A percentile compares a stretch with the other conserved stretches of the same genome.
Evolutionary conservation across 1,140 invertebrate species (phyloP).

Genomic region (Drosophila kanapiae): DNA sequence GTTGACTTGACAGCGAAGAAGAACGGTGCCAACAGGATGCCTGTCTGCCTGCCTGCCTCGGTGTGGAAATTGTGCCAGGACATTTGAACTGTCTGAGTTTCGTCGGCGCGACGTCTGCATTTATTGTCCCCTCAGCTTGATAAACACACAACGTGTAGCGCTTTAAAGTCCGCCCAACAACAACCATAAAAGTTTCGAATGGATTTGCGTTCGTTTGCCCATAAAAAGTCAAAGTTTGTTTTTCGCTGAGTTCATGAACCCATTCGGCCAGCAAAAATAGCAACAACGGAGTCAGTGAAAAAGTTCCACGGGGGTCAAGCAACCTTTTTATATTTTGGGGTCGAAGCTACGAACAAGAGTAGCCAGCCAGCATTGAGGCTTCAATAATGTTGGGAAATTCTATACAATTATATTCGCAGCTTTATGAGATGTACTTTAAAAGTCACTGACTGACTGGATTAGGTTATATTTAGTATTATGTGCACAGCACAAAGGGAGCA

Average conservation of each 20-base stretch:
- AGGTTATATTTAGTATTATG: conserved; percentile 11
- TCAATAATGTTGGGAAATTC: conserved; percentile 44
- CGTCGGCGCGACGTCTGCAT: conserved; percentile 45
- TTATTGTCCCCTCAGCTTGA: conserved; percentile 49
- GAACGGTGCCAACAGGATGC: not conserved
- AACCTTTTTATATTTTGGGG: conserved; percentile 31
- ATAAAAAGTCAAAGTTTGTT: conserved; percentile 77
- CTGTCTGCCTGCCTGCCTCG: not conserved
- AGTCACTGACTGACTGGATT: conserved; percentile 53
- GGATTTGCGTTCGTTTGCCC: conserved; percentile 53
- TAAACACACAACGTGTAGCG: conserved; percentile 48
- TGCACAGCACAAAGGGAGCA: conserved; percentile 27
- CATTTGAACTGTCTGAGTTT: conserved; percentile 42
- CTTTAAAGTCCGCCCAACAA: conserved; percentile 55
- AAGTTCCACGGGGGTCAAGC: conserved; percentile 47
- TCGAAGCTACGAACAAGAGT: conserved; percentile 18
- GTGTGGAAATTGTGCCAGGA: conserved; percentile 43
- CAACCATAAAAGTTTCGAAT: conserved; percentile 58
- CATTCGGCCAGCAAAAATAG: conserved; percentile 32
- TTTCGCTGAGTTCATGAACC: conserved; percentile 76
- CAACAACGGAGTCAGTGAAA: conserved; percentile 16
- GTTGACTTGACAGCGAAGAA: conserved; percentile 17
- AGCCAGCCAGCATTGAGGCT: conserved; percentile 28
- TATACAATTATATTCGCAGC: conserved; percentile 40
- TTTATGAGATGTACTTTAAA: conserved; percentile 47